These are phyloP conservation scores for Parotia lawesii DNA, from an alignment of 2,113 vertebrate species.

Conservation along the genomic window DNA sequence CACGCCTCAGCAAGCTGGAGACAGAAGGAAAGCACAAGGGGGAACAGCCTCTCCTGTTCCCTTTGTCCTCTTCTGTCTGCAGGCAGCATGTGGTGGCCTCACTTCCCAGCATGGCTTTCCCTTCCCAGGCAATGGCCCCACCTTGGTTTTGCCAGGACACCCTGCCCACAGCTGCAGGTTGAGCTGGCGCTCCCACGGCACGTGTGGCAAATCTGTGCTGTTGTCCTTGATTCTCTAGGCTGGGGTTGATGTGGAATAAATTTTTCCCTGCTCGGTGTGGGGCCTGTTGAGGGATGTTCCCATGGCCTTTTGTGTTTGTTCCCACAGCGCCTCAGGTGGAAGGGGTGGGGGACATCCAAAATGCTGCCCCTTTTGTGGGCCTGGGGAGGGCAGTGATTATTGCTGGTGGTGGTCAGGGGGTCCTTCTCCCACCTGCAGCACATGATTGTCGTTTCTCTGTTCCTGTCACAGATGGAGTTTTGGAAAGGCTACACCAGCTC, in stretches of 20 bases:
- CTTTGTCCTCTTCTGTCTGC: not conserved
- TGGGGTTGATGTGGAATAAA: not conserved
- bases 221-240: not conserved
- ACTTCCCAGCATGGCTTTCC: not conserved
- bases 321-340: fast-evolving
- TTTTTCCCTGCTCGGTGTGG: not conserved
- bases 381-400: not conserved
- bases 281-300: not conserved
- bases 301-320: not conserved
- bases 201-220: not conserved
- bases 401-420: not conserved
- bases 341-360: not conserved
- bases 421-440: not conserved
- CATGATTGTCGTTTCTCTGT: not conserved
- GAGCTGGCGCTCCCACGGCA: not conserved
- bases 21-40: not conserved
- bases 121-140: not conserved
- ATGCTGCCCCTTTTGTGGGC: not conserved
- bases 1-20: not conserved
- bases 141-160: not conserved
- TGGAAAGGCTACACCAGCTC: constrained; percentile 81
- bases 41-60: not conserved
- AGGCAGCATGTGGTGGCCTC: not conserved
- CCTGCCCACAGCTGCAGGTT: not conserved
- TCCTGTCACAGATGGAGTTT: constrained; percentile 82